Evolutionary conservation across 37 sponge, comb jelly and placozoan genomes (phyloP).

Genomic region (Amphimedon queenslandica): DNA sequence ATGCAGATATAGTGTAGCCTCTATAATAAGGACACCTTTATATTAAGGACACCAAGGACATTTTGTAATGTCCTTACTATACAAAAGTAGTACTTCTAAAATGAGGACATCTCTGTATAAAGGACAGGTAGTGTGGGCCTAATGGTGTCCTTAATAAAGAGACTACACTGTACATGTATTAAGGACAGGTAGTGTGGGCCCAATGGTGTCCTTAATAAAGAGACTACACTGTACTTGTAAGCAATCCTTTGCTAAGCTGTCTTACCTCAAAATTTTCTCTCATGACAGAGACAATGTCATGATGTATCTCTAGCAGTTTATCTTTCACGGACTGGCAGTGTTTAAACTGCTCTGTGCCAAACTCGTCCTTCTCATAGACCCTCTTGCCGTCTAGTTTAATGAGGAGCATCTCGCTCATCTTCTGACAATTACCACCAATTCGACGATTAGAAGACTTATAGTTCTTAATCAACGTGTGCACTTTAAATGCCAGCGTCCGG

Average conservation of each 20-base stretch:
- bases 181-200: too few species aligned
- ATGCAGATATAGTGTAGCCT: constrained; percentile 14
- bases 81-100: too few species aligned
- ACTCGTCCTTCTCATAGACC: constrained; percentile 86
- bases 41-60: too few species aligned
- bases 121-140: too few species aligned
- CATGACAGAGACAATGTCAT: constrained; percentile 75
- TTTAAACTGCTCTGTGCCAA: constrained; percentile 75
- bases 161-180: too few species aligned
- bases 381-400: constrained; percentile 80
- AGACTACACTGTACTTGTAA: not conserved
- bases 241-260: too few species aligned
- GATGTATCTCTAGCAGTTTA: constrained; percentile 66
- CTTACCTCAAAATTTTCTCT: constrained; percentile 60
- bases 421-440: constrained; percentile 71
- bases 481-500: constrained; percentile 71
- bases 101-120: too few species aligned
- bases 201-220: too few species aligned
- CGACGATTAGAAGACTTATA: constrained; percentile 55
- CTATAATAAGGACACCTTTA: too few species aligned
- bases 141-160: too few species aligned
- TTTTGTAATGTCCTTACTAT: too few species aligned
- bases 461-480: constrained; percentile 10
- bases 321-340: constrained; percentile 56
- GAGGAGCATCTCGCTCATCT: constrained; percentile 84